Base-by-base conservation (phyloP, 1,140 invertebrate species). In the Sitodiplosis mosellana region DNA sequence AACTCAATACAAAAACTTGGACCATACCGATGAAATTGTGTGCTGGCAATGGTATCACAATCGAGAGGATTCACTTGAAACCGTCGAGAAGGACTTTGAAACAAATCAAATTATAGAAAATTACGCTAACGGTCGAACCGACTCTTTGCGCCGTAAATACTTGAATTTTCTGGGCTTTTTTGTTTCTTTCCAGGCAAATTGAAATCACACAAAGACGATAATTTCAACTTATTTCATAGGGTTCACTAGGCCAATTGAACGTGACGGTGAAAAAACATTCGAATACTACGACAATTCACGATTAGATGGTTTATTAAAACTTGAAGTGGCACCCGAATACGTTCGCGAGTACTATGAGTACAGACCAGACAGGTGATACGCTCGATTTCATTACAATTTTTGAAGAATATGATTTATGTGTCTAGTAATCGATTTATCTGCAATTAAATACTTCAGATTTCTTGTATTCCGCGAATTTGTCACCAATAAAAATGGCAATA, bases 21-120 rank as follows among this genome's bases (percentile, higher is more conserved):
- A 78, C 8, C 78, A 81, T 56, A 72, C 67, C 34, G 60, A 67
- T 37, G 68, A 75, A 7, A 55, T 73, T 8, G 56, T 72, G 2
- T 66, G 66, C 52, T 76, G 79, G 41, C 81, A 89, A 56, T 75
- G 73, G 58, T 91, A 75, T 61, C 61, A 72, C 38, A 74, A 88
- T 52, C 69, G 86, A 36, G 61, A 60, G 0, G 86, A 91, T 56
- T 72, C 73, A 52, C 68, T 88, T 53, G 51, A 66, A 2, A 70
- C 72, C 51, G 65, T 74, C 1, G 71, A 72, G 22, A 73, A 71
- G 41, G 69, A 83, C 56, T 68, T 78, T 12, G 56, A 66, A 27
- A 75, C 66, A 0, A 67, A 72, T 17, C 59, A 67, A 46, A 59
- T 77, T 2, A 68, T 67, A 4, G 86, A 89, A 63, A 70, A 64